phyloP scores from a whole-genome alignment of 2,113 vertebrate species.

The Bufo bufo region DNA sequence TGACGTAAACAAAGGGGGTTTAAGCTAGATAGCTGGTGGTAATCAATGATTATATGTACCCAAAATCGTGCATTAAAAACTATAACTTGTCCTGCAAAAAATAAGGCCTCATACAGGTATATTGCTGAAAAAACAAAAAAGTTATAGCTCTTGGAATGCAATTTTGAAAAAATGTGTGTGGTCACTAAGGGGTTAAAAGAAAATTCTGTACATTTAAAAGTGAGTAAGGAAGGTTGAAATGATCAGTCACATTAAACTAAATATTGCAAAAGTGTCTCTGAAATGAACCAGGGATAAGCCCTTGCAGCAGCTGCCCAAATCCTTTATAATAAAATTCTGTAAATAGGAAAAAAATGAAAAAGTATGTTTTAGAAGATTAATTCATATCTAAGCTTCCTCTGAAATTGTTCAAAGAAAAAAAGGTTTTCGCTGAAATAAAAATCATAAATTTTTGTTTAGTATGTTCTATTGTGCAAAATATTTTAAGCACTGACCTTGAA shows the following conservation, averaged over 20 bases:
- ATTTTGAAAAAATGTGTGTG: too few relatives aligned
- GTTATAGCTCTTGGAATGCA: too few relatives aligned
- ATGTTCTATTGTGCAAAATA: background rate
- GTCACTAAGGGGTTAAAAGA: too few relatives aligned
- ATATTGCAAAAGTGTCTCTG: background rate
- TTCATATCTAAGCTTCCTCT: background rate
- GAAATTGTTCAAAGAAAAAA: background rate
- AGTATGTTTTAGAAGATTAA: constrained; percentile 9
- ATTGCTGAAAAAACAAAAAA: too few relatives aligned
- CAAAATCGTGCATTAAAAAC: too few relatives aligned
- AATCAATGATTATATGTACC: too few relatives aligned
- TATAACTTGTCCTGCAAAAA: too few relatives aligned
- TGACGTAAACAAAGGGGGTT: too few relatives aligned
- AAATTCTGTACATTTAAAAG: background rate
- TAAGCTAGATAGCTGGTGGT: too few relatives aligned
- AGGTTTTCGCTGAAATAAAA: background rate
- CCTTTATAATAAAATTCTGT: background rate
- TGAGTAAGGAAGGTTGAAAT: background rate
- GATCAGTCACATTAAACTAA: background rate
- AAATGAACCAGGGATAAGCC: constrained; percentile 18
- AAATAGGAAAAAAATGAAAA: background rate
- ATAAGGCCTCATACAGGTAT: too few relatives aligned
- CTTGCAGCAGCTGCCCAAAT: constrained; percentile 7
- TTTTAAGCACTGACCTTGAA: background rate
- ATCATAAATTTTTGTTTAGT: background rate